Evolutionary conservation across 1,140 invertebrate species (phyloP).

Genomic region (Drosophila pseudoobscura): DNA sequence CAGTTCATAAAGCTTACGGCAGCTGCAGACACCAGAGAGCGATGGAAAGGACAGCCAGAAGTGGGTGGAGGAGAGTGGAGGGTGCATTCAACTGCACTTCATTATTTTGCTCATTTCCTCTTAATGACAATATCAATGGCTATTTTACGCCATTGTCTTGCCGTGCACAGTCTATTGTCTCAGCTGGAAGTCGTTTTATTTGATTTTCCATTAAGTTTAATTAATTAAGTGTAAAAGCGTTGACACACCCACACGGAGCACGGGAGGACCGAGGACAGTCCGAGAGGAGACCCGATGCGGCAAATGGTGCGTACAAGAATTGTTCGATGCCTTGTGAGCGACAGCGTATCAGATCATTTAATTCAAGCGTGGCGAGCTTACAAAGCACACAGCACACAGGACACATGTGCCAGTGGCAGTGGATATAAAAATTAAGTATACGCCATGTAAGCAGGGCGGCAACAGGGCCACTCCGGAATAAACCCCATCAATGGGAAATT

Average conservation of each 20-base stretch:
- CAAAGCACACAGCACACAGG: background rate
- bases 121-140: constrained; percentile 80
- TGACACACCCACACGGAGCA: constrained; percentile 38
- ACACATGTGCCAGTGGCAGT: background rate
- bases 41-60: background rate
- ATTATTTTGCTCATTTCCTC: constrained; percentile 77
- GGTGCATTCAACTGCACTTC: constrained; percentile 58
- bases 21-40: constrained; percentile 21
- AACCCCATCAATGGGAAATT: too few species aligned
- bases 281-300: constrained; percentile 9
- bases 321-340: constrained; percentile 65
- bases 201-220: constrained; percentile 78
- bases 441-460: constrained; percentile 15
- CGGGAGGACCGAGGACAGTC: background rate
- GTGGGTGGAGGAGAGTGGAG: constrained; percentile 6
- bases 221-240: constrained; percentile 79
- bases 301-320: constrained; percentile 65
- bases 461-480: constrained; percentile 7
- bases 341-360: constrained; percentile 35
- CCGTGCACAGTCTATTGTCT: constrained; percentile 60
- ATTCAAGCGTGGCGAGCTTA: constrained; percentile 29
- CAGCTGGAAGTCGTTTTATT: constrained; percentile 71
- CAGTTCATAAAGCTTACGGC: constrained; percentile 61
- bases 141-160: constrained; percentile 71
- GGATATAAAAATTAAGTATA: constrained; percentile 46